phyloP scores from a whole-genome alignment of 2,797 vertebrate genomes.

The Melanotaenia parkinsoni region DNA sequence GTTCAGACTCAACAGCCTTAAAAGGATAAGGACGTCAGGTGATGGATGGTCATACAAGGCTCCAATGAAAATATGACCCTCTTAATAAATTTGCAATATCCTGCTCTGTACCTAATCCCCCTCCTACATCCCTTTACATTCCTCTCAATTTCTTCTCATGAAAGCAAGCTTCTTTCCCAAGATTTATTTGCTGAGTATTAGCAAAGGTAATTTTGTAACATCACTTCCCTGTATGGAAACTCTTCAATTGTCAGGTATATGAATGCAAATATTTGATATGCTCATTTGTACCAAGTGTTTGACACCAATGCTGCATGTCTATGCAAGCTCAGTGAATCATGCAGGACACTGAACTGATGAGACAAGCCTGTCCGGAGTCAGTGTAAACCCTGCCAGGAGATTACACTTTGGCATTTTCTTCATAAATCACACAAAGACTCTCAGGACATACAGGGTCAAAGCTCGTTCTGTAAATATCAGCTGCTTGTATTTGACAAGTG shows the following conservation, averaged over 20 bases:
- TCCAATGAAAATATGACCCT: slow-evolving; percentile 76
- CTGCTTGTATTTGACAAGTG: slow-evolving; percentile 77
- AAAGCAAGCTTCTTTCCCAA: slow-evolving; percentile 46
- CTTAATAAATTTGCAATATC: slow-evolving; percentile 80
- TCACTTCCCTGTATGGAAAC: slow-evolving; percentile 26
- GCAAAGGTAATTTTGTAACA: slow-evolving; percentile 44
- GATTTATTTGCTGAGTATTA: slow-evolving; percentile 58
- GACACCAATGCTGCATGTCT: slow-evolving; percentile 46
- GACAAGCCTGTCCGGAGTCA: slow-evolving; percentile 58
- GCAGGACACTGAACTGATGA: slow-evolving; percentile 67
- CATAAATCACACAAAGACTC: slow-evolving; percentile 75
- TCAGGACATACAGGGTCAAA: slow-evolving; percentile 69
- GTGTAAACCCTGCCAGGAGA: slow-evolving; percentile 57
- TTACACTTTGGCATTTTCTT: slow-evolving; percentile 65
- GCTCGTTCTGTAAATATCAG: slow-evolving; percentile 75
- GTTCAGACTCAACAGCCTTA: slow-evolving; percentile 83
- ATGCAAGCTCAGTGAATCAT: slow-evolving; percentile 64
- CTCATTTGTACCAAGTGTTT: slow-evolving; percentile 38
- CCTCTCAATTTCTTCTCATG: slow-evolving; percentile 34
- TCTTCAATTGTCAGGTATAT: slow-evolving; percentile 38
- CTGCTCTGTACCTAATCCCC: slow-evolving; percentile 30
- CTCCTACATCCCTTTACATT: slow-evolving; percentile 30
- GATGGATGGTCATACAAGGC: slow-evolving; percentile 74
- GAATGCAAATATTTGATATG: slow-evolving; percentile 60
- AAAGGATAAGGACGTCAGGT: slow-evolving; percentile 81